These are phyloP conservation scores for Eidolon helvum DNA, from an alignment of 2,113 vertebrate species.

Conservation along the genomic window DNA sequence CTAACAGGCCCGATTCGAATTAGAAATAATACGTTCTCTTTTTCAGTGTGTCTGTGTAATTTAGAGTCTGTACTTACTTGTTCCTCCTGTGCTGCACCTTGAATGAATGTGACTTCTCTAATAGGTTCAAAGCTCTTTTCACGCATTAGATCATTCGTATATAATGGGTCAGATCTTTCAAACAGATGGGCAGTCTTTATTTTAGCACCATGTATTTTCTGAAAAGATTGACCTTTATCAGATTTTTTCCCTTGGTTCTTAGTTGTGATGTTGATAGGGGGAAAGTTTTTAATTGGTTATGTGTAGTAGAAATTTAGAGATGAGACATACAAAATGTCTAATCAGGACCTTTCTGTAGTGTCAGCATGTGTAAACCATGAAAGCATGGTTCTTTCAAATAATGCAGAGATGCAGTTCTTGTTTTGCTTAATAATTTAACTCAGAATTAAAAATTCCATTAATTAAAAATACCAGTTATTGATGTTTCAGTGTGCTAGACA, in stretches of 20 bases:
- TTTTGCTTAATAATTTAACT: conserved; percentile 27
- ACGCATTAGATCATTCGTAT: neutral
- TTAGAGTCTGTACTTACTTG: neutral
- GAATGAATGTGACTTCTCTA: neutral
- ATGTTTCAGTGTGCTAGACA: neutral
- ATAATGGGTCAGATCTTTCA: neutral
- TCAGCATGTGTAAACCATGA: neutral
- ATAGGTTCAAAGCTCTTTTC: neutral
- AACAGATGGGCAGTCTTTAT: neutral
- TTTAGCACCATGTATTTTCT: neutral
- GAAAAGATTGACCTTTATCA: neutral
- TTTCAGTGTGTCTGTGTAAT: neutral
- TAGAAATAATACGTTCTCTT: neutral
- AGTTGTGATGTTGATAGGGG: neutral
- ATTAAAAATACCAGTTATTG: neutral
- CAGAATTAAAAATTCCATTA: conserved; percentile 21
- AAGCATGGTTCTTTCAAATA: neutral
- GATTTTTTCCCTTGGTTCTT: conserved; percentile 4
- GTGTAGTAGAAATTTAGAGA: neutral
- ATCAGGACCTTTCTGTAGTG: neutral
- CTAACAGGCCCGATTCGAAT: neutral
- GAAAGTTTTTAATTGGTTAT: neutral
- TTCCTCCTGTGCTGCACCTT: neutral
- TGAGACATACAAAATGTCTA: neutral
- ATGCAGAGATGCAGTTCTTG: neutral